These are phyloP conservation scores for Ianthella basta DNA, from an alignment of 37 sponge, comb jelly and placozoan species.

Conservation along the genomic window DNA sequence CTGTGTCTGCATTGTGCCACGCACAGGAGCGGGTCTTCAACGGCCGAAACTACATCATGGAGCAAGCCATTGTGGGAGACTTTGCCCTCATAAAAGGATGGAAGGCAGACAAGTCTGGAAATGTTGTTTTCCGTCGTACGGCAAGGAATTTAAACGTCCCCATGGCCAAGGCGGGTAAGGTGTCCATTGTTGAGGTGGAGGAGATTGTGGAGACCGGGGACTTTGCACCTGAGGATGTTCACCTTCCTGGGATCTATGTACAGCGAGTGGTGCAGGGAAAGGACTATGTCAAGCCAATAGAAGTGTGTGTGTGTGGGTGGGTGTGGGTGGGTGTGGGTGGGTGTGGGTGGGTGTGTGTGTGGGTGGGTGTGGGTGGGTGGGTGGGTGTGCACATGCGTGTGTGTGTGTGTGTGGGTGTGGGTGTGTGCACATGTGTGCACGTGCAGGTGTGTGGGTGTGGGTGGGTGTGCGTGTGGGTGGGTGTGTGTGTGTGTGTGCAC, in stretches of 20 bases:
- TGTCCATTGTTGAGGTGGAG: conserved; percentile 97
- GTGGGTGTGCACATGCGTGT: no score
- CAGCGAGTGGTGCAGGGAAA: conserved; percentile 76
- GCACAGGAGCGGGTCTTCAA: conserved; percentile 80
- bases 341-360: no score
- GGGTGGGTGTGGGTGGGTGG: no score
- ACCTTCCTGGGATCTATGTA: conserved; percentile 89
- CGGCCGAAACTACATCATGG: conserved; percentile 90
- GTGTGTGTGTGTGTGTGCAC: no score
- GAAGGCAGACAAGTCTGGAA: conserved; percentile 90
- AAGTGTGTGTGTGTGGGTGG: no score
- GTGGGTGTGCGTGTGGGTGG: no score
- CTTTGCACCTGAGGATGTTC: conserved; percentile 83
- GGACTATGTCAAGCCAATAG: conserved; percentile 87
- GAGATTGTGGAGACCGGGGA: conserved; percentile 89
- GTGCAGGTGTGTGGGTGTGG: no score
- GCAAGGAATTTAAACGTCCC: conserved; percentile 95
- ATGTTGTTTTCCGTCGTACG: conserved; percentile 82
- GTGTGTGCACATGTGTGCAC: no score
- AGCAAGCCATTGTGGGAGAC: conserved; percentile 93
- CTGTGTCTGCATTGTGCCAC: no score
- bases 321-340: no score
- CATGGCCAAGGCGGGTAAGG: conserved; percentile 89
- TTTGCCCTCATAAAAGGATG: conserved; percentile 92
- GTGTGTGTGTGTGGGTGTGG: no score